Conservation (phyloP, 2,888 invertebrate species). For the Crossocerus cetratus region DNA sequence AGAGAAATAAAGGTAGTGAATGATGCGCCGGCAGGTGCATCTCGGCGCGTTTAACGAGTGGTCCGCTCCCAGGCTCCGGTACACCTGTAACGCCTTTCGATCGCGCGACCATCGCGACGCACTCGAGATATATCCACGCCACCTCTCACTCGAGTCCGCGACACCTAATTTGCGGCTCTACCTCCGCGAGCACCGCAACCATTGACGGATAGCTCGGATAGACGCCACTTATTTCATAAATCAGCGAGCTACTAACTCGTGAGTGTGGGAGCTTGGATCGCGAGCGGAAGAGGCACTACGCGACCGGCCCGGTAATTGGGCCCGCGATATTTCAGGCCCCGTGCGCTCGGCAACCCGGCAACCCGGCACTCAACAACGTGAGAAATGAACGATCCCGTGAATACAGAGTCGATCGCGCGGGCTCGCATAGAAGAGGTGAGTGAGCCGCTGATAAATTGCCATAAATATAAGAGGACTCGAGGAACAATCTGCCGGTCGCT, state of each 20-base stretch:
- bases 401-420: constrained; percentile 55
- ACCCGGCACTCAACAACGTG: constrained; percentile 52
- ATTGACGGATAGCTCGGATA: too few species aligned
- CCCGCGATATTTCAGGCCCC: constrained; percentile 42
- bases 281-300: neutral
- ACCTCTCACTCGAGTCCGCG: neutral
- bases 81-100: constrained; percentile 41
- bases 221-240: too few species aligned
- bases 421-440: constrained; percentile 46
- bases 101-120: constrained; percentile 7
- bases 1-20: constrained; percentile 66
- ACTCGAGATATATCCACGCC: constrained; percentile 39
- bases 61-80: constrained; percentile 65
- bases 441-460: neutral
- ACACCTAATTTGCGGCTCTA: neutral
- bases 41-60: constrained; percentile 66
- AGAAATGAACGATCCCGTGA: constrained; percentile 54
- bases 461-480: too few species aligned
- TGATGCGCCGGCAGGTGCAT: constrained; percentile 70
- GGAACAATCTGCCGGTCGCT: too few species aligned
- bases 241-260: too few species aligned
- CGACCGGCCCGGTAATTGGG: constrained; percentile 11
- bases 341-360: constrained; percentile 61
- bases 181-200: neutral
- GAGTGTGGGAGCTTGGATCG: too few species aligned